These are phyloP conservation scores for Triplophysa siluroides DNA, from an alignment of 2,113 vertebrate species.

Conservation along the genomic window DNA sequence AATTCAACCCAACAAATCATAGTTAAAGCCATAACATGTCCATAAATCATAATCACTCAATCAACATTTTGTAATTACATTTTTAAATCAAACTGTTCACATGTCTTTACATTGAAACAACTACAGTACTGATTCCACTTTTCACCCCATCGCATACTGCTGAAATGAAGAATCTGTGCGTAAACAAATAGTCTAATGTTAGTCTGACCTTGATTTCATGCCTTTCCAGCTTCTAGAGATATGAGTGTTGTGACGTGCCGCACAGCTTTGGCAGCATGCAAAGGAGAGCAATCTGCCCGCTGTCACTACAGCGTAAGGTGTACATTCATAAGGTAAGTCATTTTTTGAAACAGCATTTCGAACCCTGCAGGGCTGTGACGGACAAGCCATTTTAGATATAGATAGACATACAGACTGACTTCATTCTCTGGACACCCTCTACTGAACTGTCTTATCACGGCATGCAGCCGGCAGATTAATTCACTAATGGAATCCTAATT, in stretches of 20 bases:
- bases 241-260: not conserved
- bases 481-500: constrained; percentile 51
- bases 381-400: constrained; percentile 42
- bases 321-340: constrained; percentile 15
- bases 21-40: too few relatives aligned
- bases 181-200: constrained; percentile 14
- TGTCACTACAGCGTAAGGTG: constrained; percentile 27
- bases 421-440: constrained; percentile 37
- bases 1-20: too few relatives aligned
- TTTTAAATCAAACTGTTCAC: too few relatives aligned
- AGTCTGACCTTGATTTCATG: constrained; percentile 29
- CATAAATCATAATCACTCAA: too few relatives aligned
- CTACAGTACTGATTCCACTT: not conserved
- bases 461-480: constrained; percentile 40
- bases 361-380: constrained; percentile 10
- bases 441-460: constrained; percentile 35
- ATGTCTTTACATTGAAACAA: too few relatives aligned
- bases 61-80: too few relatives aligned
- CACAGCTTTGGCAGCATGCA: constrained; percentile 13
- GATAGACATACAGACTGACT: not conserved
- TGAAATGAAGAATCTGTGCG: constrained; percentile 6
- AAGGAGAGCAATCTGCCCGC: constrained; percentile 26
- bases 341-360: constrained; percentile 5
- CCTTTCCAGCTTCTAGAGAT: constrained; percentile 15
- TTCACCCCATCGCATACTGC: not conserved